Base-by-base conservation (phyloP, 2,888 invertebrate species). In the Drosophila mercatorum region DNA sequence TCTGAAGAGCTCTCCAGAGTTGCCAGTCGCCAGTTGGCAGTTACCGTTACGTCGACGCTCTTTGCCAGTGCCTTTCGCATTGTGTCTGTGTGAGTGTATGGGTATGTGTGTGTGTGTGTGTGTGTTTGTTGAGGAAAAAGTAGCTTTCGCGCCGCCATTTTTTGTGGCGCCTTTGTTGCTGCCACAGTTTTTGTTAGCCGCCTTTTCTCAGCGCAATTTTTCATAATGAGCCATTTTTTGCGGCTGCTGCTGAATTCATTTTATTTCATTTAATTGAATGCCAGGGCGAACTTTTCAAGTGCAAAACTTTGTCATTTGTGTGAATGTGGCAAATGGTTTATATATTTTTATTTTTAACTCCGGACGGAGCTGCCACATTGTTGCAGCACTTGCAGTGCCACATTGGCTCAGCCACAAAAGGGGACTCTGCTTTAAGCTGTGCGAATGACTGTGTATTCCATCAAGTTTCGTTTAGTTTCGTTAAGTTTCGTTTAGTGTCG, bases 101-200 rank as follows among this genome's bases (percentile, higher is more conserved):
- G 46, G 64, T 59, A 3, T 5, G 66, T 62, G 62, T 64, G 57
- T 52, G 74, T 66, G 26, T 62, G 52, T 63, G 40, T 70, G 58
- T 62, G 58, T 75, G 55, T 68, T 66, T 49, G 64, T 61, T 88
- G 66, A 28, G 55, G 17, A 80, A 87, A 86, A 90, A 91, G 83
- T 83, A 84, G 90, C 91, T 88, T 91, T 91, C 91, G 91, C 91
- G 86, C 91, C 92, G 92, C 91, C 92, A 91, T 91, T 92, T 92
- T 90, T 90, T 92, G 88, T 92, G 80, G 83, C 87, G 83, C 87
- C 80, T 90, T 87, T 89, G 88, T 89, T 83, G 78, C 67, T 82
- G 89, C 85, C 82, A 89, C 89, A 80, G 73, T 79, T 72, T 81
- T 72, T 77, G 69, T 68, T 72, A 59, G 75, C 65, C 56, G 66